Base-by-base conservation (phyloP, 2,888 invertebrate genomes). In the Flexamia atlantica region DNA sequence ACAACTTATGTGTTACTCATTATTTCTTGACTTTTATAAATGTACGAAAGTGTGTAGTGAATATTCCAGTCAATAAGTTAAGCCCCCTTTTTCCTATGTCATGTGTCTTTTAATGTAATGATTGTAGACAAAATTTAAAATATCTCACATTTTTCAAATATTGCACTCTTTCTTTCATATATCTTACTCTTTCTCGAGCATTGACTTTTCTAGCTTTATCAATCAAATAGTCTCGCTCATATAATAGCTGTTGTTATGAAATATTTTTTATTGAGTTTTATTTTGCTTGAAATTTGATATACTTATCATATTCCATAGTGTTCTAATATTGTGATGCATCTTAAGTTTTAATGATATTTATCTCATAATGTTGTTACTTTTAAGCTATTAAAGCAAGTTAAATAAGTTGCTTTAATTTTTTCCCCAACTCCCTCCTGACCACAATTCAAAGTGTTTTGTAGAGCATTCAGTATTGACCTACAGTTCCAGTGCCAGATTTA, bases 351-450 rank as follows among this genome's bases (percentile, higher is more conserved):
- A n/a, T 64, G 28, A 23, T 23, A 53, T 53, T 64, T 64, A 64
- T 64, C 0, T 14, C 1, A 28, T 64, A 30, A 30, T 64, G 64
- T 57, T 57, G 25, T 53, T 53, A 64, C 14, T 17, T 64, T 64
- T 64, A 30, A 64, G 28, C 64, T 64, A 64, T 64, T 64, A 64
- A 64, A 64, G 64, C 64, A 64, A 28, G 64, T 64, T 64, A 64
- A 28, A 4, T 14, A 46, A 46, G 12, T 46, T 4, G 2, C 12
- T n/a, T n/a, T 46, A 46, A 9, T 46, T 46, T 46, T 46, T 9
- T 46, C 12, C 14, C 2, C 14, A 9, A 9, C 7, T 46, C 46
- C 40, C 12, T n/a, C n/a, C n/a, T n/a, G n/a, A n/a, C n/a, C n/a
- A n/a, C n/a, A n/a, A n/a, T n/a, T n/a, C n/a, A n/a, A n/a, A n/a